Evolutionary conservation across 2,797 vertebrate genomes (phyloP).

Genomic region (Pempheris klunzingeri): DNA sequence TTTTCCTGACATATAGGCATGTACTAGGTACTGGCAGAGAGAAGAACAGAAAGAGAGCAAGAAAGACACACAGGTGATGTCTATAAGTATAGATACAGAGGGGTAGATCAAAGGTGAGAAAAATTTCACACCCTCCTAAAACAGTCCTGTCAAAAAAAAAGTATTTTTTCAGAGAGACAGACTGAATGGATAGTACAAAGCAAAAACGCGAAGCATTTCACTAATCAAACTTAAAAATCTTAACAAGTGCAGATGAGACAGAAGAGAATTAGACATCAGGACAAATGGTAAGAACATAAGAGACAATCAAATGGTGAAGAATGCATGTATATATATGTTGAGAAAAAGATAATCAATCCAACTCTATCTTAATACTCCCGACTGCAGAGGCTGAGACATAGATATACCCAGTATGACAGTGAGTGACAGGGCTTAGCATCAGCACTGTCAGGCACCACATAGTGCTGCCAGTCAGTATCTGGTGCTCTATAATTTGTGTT

Average conservation of each 20-base stretch:
- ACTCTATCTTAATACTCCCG: conserved; percentile 50
- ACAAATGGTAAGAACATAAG: conserved; percentile 13
- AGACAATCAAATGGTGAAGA: not conserved
- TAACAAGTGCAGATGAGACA: not conserved
- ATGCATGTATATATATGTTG: conserved; percentile 5
- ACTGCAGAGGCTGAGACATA: conserved; percentile 42
- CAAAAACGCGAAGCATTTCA: not conserved
- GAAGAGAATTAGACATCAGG: conserved; percentile 6
- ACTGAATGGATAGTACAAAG: not conserved
- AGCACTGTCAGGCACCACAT: conserved; percentile 62
- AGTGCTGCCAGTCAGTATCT: conserved; percentile 69
- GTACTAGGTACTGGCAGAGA: not conserved
- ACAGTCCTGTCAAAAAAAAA: conserved; percentile 27
- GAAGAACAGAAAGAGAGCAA: conserved; percentile 17
- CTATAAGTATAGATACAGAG: not conserved
- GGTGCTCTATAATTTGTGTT: conserved; percentile 68
- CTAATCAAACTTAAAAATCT: not conserved
- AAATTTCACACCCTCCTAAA: conserved; percentile 3
- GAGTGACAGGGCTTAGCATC: conserved; percentile 76
- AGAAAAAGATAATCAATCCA: conserved; percentile 39
- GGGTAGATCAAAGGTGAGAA: conserved; percentile 18
- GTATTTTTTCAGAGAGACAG: no score
- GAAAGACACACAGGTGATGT: not conserved
- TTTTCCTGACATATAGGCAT: conserved; percentile 18
- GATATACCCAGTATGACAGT: conserved; percentile 66